These are phyloP conservation scores for Neoitamus cyanurus DNA, from an alignment of 2,888 invertebrate genomes.

Conservation along the genomic window DNA sequence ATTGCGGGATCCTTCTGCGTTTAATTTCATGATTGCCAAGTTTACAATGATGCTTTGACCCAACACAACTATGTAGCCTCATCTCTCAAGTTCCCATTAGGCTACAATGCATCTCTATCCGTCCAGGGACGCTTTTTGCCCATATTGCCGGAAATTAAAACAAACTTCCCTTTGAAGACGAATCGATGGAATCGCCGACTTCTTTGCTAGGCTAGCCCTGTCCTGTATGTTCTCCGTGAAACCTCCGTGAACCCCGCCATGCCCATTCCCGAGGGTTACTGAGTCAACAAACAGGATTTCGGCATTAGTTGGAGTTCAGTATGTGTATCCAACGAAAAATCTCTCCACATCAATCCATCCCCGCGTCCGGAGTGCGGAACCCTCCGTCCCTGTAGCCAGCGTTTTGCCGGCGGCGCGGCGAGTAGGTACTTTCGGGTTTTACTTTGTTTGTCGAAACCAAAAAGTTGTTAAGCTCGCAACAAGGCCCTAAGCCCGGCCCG, in stretches of 20 bases:
- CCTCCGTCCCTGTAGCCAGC: not conserved
- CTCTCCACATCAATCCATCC: not conserved
- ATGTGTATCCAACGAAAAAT: conserved; percentile 23
- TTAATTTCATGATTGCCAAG: not conserved
- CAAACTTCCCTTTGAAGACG: not conserved
- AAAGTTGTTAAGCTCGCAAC: conserved; percentile 38
- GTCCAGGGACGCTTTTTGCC: not conserved
- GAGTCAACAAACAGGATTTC: conserved; percentile 38
- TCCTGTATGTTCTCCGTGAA: not conserved
- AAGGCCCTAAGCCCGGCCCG: not conserved
- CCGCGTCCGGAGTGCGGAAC: not conserved
- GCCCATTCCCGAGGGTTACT: conserved; percentile 14
- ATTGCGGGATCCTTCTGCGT: not conserved
- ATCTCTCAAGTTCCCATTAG: not conserved
- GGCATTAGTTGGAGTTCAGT: conserved; percentile 12
- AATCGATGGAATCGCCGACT: not conserved
- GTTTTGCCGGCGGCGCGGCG: not conserved
- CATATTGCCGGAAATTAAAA: not conserved
- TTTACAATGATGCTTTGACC: not conserved
- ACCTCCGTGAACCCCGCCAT: not conserved
- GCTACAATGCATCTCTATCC: not conserved
- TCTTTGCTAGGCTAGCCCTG: not conserved
- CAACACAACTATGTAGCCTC: not conserved
- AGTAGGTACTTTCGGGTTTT: not conserved
- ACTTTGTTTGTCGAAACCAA: conserved; percentile 27